A percentile compares a stretch with the other conserved stretches of the same genome.
Evolutionary conservation across 2,113 vertebrate species (phyloP).

Genomic region (Cryptotis parvus): DNA sequence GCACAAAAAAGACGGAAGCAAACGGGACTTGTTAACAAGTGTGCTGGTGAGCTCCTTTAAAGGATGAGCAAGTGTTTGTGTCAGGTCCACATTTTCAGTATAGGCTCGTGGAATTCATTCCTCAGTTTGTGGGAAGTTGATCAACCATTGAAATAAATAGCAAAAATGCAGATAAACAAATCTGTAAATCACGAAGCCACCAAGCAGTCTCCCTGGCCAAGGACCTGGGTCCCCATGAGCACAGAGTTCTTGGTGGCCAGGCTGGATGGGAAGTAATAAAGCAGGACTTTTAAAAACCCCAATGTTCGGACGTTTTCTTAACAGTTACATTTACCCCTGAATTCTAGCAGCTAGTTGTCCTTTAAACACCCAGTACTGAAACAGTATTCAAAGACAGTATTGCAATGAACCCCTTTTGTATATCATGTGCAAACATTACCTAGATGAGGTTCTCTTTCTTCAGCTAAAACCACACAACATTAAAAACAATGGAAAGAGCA

Average conservation of each 20-base stretch:
- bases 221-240: conserved; percentile 49
- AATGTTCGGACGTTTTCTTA: conserved; percentile 65
- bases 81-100: conserved; percentile 83
- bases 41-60: conserved; percentile 89
- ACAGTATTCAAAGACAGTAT: conserved; percentile 83
- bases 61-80: conserved; percentile 85
- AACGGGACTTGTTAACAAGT: conserved; percentile 84
- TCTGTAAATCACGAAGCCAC: conserved; percentile 71
- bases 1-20: conserved; percentile 85
- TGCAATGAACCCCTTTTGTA: conserved; percentile 70
- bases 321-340: conserved; percentile 65
- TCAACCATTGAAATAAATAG: conserved; percentile 88
- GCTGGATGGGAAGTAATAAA: conserved; percentile 63
- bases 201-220: conserved; percentile 47
- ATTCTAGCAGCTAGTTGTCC: conserved; percentile 74
- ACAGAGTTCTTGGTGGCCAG: conserved; percentile 44
- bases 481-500: conserved; percentile 86
- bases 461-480: conserved; percentile 86
- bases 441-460: conserved; percentile 83
- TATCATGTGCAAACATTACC: conserved; percentile 87
- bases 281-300: conserved; percentile 54
- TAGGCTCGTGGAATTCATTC: conserved; percentile 80
- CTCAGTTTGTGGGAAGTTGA: conserved; percentile 85
- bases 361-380: conserved; percentile 78
- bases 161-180: conserved; percentile 84